Evolutionary conservation across 2,888 invertebrate genomes (phyloP).

Genomic region (Crepidodera aurea): DNA sequence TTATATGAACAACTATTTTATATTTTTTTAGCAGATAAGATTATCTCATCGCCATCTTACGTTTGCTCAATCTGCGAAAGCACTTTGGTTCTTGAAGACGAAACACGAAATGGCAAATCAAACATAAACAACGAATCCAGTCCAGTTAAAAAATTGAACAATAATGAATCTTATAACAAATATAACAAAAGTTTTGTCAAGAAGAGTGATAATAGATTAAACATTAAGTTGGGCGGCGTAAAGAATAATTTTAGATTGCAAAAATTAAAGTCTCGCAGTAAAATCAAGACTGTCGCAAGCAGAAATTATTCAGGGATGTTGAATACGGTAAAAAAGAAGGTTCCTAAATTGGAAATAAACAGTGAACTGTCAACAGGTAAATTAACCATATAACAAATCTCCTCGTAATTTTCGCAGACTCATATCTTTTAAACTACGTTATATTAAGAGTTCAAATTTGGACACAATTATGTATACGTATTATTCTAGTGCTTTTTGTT

Average conservation of each 20-base stretch:
- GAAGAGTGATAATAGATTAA: background rate
- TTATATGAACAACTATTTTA: no score
- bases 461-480: no score
- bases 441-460: no score
- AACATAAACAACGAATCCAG: slow-evolving; percentile 32
- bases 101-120: background rate
- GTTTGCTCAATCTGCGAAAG: slow-evolving; percentile 15
- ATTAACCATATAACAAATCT: background rate
- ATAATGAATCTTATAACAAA: background rate
- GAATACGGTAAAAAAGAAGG: slow-evolving; percentile 30
- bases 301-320: slow-evolving; percentile 35
- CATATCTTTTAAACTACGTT: no score
- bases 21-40: slow-evolving; percentile 2
- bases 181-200: slow-evolving; percentile 18
- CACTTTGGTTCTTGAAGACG: slow-evolving; percentile 11
- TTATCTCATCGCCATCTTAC: slow-evolving; percentile 9
- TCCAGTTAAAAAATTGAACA: slow-evolving; percentile 34
- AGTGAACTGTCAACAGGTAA: slow-evolving; percentile 28
- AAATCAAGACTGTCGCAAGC: slow-evolving; percentile 11
- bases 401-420: background rate
- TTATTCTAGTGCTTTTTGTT: no score
- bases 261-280: background rate
- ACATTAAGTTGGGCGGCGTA: background rate
- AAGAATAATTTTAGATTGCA: background rate
- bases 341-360: slow-evolving; percentile 24